These are phyloP conservation scores for Speoplatyrhinus poulsoni DNA, from an alignment of 2,113 vertebrate genomes.

Conservation along the genomic window DNA sequence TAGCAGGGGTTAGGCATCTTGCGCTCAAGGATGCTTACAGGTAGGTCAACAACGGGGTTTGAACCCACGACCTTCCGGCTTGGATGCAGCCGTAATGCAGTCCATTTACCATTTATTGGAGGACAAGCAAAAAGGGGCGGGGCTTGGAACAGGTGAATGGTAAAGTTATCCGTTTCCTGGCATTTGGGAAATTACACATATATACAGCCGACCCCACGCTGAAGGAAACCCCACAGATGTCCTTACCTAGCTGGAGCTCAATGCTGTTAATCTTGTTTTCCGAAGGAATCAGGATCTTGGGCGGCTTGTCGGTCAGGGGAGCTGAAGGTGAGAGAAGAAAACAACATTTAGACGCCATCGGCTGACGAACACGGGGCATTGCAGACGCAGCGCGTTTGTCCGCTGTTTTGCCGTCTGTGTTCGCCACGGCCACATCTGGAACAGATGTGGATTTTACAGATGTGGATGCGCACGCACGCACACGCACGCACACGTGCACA, in stretches of 20 bases:
- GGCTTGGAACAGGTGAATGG: background rate
- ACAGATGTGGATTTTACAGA: no score
- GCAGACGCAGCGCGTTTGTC: background rate
- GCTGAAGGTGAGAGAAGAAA: conserved; percentile 78
- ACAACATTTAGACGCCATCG: conserved; percentile 3
- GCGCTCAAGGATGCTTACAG: no score
- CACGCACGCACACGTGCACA: no score
- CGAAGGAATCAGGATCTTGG: conserved; percentile 90
- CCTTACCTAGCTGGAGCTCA: conserved; percentile 92
- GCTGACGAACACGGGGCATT: background rate
- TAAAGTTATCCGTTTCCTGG: conserved; percentile 58
- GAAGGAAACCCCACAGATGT: conserved; percentile 53
- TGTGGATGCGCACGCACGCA: no score
- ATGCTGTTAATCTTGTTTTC: conserved; percentile 90
- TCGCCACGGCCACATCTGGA: no score
- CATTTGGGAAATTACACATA: conserved; percentile 49
- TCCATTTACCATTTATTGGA: no score
- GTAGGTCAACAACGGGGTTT: no score
- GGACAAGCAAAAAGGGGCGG: no score
- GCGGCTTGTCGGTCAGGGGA: conserved; percentile 92
- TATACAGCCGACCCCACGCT: conserved; percentile 28
- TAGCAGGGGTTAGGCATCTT: no score
- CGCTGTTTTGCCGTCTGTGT: no score
- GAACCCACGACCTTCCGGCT: no score
- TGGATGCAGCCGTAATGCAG: no score